These are phyloP conservation scores for Drosophila pseudotalamancana DNA, from an alignment of 2,888 invertebrate species.

Conservation along the genomic window DNA sequence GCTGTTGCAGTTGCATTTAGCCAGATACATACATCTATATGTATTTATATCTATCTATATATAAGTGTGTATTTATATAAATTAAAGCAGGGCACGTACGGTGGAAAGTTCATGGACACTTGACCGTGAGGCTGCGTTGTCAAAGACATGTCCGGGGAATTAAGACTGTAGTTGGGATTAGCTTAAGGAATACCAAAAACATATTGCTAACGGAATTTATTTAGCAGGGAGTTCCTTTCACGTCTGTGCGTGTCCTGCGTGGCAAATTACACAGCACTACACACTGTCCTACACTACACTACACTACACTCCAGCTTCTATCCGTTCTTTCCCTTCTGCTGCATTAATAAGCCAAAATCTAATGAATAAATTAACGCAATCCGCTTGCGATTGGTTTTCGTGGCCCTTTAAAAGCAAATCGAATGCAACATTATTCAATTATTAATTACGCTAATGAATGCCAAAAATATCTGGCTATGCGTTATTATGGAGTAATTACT, in stretches of 20 bases:
- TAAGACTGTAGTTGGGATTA: conserved; percentile 53
- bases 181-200: conserved; percentile 15
- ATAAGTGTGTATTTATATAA: background rate
- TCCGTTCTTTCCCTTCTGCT: conserved; percentile 26
- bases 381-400: conserved; percentile 65
- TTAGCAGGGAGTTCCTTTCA: conserved; percentile 21
- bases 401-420: conserved; percentile 35
- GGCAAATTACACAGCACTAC: conserved; percentile 18
- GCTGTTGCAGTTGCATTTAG: conserved; percentile 13
- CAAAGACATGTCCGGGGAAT: conserved; percentile 55
- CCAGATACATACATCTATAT: background rate
- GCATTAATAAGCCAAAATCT: conserved; percentile 27
- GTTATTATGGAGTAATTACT: conserved; percentile 33
- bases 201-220: too few species aligned
- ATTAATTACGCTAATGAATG: conserved; percentile 41
- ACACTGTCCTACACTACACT: background rate
- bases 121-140: conserved; percentile 31
- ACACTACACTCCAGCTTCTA: background rate
- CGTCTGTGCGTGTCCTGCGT: conserved; percentile 47
- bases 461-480: conserved; percentile 5
- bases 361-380: conserved; percentile 72
- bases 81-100: conserved; percentile 26
- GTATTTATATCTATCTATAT: background rate
- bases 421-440: conserved; percentile 58
- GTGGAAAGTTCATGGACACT: conserved; percentile 50